Evolutionary conservation across 2,888 invertebrate genomes (phyloP).

Genomic region (Brachylomia viminalis): DNA sequence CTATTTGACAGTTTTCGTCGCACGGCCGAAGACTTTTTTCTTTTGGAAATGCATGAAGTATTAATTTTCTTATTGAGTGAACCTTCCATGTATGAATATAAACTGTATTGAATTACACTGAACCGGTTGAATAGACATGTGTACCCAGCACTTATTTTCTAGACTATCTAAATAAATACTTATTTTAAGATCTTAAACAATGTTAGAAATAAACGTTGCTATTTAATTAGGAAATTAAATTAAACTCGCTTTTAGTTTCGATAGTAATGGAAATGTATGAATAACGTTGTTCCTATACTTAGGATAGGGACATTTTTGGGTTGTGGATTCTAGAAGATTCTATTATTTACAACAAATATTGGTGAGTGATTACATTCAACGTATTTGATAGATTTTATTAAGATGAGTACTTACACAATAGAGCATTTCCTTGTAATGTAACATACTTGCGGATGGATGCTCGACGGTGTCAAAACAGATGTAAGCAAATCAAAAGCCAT

Average conservation of each 20-base stretch:
- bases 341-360: constrained; percentile 52
- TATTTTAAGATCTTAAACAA: constrained; percentile 85
- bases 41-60: constrained; percentile 20
- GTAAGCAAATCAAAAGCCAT: neutral
- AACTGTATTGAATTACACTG: neutral
- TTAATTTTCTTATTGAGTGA: neutral
- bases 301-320: constrained; percentile 51
- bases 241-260: constrained; percentile 69
- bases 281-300: constrained; percentile 65
- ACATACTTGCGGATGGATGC: neutral
- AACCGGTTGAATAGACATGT: constrained; percentile 24
- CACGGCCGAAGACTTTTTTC: neutral
- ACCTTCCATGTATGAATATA: neutral
- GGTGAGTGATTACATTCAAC: neutral
- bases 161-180: constrained; percentile 88
- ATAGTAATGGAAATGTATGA: constrained; percentile 72
- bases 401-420: neutral
- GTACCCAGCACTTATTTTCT: constrained; percentile 61
- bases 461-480: neutral
- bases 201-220: constrained; percentile 79
- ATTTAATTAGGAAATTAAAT: constrained; percentile 65
- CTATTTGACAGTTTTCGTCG: constrained; percentile 52
- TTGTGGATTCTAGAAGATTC: constrained; percentile 20
- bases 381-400: neutral
- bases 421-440: neutral